A percentile compares a stretch with the other conserved stretches of the same genome.
These are phyloP conservation scores for Bubalus kerabau DNA, from an alignment of 2,113 vertebrate species.

Conservation along the genomic window DNA sequence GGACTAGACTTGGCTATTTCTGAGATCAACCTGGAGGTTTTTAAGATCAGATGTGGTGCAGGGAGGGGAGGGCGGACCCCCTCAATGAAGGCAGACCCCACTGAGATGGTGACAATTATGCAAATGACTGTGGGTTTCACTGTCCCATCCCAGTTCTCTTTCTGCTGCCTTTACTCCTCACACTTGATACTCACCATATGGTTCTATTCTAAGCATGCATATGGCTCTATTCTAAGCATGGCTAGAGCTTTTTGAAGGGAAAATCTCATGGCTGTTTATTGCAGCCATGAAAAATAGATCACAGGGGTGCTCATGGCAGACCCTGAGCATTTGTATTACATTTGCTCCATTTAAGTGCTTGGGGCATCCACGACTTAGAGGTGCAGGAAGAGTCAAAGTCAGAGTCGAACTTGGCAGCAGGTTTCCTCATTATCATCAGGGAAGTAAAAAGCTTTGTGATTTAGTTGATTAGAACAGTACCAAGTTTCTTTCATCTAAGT, in stretches of 20 bases:
- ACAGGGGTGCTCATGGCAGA: background rate
- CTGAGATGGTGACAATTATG: background rate
- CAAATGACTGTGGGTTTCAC: background rate
- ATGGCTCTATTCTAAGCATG: slow-evolving; percentile 5
- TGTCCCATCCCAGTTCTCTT: background rate
- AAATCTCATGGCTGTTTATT: background rate
- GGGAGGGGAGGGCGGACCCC: background rate
- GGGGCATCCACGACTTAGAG: background rate
- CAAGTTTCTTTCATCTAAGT: background rate
- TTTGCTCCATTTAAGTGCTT: background rate
- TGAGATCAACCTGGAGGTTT: background rate
- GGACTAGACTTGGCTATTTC: background rate
- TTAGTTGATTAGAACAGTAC: background rate
- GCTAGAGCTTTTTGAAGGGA: background rate
- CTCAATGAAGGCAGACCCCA: background rate
- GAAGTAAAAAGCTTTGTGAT: background rate
- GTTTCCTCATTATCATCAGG: background rate
- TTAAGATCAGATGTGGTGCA: too few relatives aligned
- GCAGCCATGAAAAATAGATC: background rate
- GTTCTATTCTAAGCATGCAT: background rate
- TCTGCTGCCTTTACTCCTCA: background rate
- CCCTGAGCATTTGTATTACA: background rate
- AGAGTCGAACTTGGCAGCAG: background rate
- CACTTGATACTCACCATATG: background rate
- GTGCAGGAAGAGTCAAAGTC: background rate